These are phyloP conservation scores for Pemphredon lugubris DNA, from an alignment of 2,888 invertebrate species.

Conservation along the genomic window DNA sequence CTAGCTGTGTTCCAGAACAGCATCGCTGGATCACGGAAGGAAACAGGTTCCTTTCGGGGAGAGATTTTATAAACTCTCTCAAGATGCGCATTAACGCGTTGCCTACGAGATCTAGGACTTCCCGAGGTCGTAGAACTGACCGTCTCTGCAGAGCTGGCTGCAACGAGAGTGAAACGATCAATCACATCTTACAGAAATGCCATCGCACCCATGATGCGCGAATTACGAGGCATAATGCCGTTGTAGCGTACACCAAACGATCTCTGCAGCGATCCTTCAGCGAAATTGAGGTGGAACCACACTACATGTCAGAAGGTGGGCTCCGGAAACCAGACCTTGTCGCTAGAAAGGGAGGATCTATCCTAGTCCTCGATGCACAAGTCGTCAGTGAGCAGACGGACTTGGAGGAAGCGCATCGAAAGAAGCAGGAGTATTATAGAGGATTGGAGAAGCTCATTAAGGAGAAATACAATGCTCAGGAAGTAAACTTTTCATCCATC, in stretches of 20 bases:
- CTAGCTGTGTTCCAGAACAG: not conserved
- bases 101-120: not conserved
- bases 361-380: slow-evolving; percentile 2
- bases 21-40: not conserved
- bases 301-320: not conserved
- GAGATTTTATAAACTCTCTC: not conserved
- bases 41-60: not conserved
- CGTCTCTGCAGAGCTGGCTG: not conserved
- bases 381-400: slow-evolving; percentile 1
- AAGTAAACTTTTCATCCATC: not conserved
- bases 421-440: not conserved
- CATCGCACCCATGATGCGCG: not conserved
- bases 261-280: not conserved
- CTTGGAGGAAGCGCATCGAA: not conserved
- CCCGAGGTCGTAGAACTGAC: not conserved
- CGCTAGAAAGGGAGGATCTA: too few species aligned
- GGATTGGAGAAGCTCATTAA: not conserved
- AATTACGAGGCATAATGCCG: not conserved
- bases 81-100: not conserved
- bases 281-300: not conserved
- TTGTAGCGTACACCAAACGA: not conserved
- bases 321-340: not conserved
- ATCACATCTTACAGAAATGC: not conserved
- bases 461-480: not conserved
- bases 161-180: not conserved